These are phyloP conservation scores for Centroberyx gerrardi DNA, from an alignment of 2,797 vertebrate species.

Conservation along the genomic window DNA sequence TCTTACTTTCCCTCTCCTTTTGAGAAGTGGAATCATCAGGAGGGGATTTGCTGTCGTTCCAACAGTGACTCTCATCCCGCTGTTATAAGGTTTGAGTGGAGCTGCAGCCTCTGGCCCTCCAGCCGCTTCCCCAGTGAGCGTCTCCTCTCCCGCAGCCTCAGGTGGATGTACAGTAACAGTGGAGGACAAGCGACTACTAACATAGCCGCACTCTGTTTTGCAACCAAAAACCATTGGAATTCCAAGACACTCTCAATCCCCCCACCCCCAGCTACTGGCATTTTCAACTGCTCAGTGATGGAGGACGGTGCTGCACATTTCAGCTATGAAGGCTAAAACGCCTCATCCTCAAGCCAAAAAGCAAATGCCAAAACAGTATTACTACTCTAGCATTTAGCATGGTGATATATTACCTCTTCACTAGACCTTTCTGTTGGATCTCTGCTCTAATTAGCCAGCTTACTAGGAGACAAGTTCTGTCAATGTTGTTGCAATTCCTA, in stretches of 20 bases:
- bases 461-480: too few relatives aligned
- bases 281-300: not conserved
- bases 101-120: constrained; percentile 1
- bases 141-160: not conserved
- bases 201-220: not conserved
- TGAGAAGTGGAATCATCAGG: not conserved
- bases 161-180: not conserved
- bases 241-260: not conserved
- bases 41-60: not conserved
- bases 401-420: not conserved
- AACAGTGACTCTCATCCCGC: not conserved
- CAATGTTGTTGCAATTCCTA: too few relatives aligned
- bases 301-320: not conserved
- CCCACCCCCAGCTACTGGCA: not conserved
- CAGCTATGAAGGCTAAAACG: constrained; percentile 3
- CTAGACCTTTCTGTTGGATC: constrained; percentile 37
- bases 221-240: not conserved
- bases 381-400: constrained; percentile 14
- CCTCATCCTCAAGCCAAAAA: constrained; percentile 3
- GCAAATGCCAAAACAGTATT: constrained; percentile 38
- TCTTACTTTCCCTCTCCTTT: too few relatives aligned
- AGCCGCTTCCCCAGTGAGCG: not conserved
- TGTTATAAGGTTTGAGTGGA: not conserved
- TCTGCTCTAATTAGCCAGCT: constrained; percentile 1
- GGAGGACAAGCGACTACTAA: too few relatives aligned